Percentiles rank a stretch among this genome's conserved stretches.
phyloP scores from a whole-genome alignment of 2,888 invertebrate genomes.

The Liodrosophila aerea region DNA sequence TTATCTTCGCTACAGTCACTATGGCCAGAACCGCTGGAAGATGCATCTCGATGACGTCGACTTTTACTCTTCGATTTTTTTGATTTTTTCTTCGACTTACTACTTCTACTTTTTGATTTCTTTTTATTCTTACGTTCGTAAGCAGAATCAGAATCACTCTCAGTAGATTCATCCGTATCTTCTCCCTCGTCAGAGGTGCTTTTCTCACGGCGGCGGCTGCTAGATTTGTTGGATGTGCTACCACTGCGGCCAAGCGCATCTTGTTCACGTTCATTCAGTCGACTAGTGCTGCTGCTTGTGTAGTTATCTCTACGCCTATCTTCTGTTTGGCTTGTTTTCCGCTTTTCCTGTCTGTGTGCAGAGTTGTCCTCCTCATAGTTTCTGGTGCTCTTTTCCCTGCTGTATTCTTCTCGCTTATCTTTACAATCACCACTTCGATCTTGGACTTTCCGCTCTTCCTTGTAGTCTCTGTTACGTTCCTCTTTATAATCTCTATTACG shows the following conservation, averaged over 20 bases:
- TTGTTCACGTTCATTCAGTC: conserved; percentile 24
- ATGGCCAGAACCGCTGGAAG: conserved; percentile 13
- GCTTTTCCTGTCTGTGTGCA: conserved; percentile 22
- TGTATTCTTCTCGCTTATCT: no score
- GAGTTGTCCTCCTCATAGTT: conserved; percentile 3
- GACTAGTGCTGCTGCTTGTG: conserved; percentile 32
- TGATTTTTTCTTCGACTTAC: conserved; percentile 69
- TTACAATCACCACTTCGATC: neutral
- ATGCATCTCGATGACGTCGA: conserved; percentile 53
- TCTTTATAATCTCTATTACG: neutral
- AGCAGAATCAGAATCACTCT: conserved; percentile 67
- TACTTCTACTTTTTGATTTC: conserved; percentile 42
- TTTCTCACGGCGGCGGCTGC: conserved; percentile 27
- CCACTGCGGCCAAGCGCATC: conserved; percentile 27
- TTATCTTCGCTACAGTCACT: conserved; percentile 31
- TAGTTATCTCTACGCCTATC: conserved; percentile 15
- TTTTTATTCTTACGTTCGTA: conserved; percentile 66
- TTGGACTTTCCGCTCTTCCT: neutral
- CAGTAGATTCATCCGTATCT: conserved; percentile 64
- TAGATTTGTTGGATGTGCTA: conserved; percentile 32
- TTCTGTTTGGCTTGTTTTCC: conserved; percentile 16
- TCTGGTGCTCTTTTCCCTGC: neutral
- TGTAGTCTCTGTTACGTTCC: neutral
- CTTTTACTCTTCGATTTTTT: conserved; percentile 60
- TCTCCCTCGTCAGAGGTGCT: conserved; percentile 64